Evolutionary conservation across 2,797 vertebrate species (phyloP), one percentile per base, ranked within the genome.

Genomic region (Enteromius viviparus): DNA sequence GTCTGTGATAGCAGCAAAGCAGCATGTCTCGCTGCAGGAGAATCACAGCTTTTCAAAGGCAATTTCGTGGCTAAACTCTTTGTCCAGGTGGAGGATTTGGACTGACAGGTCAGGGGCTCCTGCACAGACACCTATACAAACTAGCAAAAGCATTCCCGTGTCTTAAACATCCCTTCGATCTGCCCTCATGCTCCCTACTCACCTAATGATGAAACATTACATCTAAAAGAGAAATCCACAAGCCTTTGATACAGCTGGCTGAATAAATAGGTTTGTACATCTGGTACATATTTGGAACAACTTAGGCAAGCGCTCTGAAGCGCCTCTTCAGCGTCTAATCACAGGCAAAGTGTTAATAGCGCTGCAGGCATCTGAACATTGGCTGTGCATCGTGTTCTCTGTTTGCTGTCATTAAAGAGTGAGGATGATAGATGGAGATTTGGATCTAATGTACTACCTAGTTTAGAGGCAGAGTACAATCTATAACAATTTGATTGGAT

Each of bases 131-230:
- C 40, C 40, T 83, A n/a, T 26, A 76, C 72, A 81, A 71, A 34
- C 69, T 65, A 81, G 71, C 42, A 71, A 58, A 76, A 81, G 4
- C 4, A 0, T 76, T 60, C 14, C 32, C 0, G 12, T 40, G 32
- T 32, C 60, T 58, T 51, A 19, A 77, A 83, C 29, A 32, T 72
- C 68, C 47, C 21, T 76, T 45, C 26, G 4, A 14, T 72, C 26
- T 17, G 6, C 34, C 40, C 66, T 60, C n/a, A 55, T 1, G 10
- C 34, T 60, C 42, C 51, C 49, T 82, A 42, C 40, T 53, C 37
- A 42, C 37, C 23, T 80, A 83, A 76, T 86, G 84, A 88, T 86
- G 82, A 87, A 88, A 88, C 62, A 69, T 58, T 19, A 58, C 40
- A 70, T 47, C 23, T 3, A 14, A 71, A 83, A 85, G 65, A 82